A percentile compares a stretch with the other conserved stretches of the same genome.
Conservation (phyloP, 2,113 vertebrate genomes). For the Halcyon malimbica region DNA sequence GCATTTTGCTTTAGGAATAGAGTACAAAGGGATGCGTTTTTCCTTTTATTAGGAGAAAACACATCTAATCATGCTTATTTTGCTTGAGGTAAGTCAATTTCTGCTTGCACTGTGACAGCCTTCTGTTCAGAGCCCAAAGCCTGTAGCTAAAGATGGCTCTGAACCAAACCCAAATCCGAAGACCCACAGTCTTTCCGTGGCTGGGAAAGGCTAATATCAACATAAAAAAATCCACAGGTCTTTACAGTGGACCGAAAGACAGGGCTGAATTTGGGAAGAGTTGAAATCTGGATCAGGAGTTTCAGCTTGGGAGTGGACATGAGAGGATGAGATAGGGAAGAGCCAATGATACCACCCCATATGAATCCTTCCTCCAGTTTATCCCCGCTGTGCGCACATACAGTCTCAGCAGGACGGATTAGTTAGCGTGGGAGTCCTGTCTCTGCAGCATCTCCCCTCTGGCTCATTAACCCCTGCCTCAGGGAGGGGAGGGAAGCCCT, state of each 20-base stretch:
- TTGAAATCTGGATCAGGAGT: neutral
- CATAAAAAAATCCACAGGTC: neutral
- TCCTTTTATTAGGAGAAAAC: neutral
- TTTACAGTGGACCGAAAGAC: neutral
- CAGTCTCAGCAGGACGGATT: neutral
- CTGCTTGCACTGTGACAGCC: neutral
- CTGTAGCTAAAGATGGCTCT: neutral
- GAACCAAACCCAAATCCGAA: neutral
- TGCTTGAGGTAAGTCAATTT: conserved; percentile 5
- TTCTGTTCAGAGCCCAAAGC: neutral
- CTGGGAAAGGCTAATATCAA: neutral
- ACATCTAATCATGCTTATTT: conserved; percentile 18
- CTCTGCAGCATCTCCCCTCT: neutral
- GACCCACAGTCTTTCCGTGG: neutral
- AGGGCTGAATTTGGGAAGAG: neutral
- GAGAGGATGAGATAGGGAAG: neutral
- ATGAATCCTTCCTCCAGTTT: neutral
- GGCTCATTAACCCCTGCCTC: neutral
- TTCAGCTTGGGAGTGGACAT: neutral
- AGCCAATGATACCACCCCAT: accelerated
- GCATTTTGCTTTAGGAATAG: neutral
- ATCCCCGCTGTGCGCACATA: accelerated
- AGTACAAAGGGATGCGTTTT: conserved; percentile 5
- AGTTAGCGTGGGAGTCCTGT: neutral
- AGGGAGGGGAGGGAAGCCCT: neutral